Evolutionary conservation across 2,888 invertebrate genomes (phyloP).

Genomic region (Willowsia nigromaculata): DNA sequence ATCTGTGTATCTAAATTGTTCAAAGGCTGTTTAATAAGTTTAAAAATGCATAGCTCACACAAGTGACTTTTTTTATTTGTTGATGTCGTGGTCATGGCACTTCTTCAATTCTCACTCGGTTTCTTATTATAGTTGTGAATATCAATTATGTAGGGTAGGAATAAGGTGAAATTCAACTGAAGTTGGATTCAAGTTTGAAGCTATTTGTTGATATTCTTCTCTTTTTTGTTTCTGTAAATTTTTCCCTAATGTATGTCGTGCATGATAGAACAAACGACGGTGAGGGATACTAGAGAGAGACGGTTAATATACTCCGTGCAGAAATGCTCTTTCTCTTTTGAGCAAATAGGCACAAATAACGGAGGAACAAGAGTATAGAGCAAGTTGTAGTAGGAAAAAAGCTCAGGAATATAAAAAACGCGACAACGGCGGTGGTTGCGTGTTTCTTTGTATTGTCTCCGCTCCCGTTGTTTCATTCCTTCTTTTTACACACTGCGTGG

Average conservation of each 20-base stretch:
- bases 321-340: constrained; percentile 26
- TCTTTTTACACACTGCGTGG: constrained; percentile 72
- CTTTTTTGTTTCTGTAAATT: constrained; percentile 15
- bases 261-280: constrained; percentile 27
- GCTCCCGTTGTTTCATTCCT: constrained; percentile 73
- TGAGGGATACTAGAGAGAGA: constrained; percentile 31
- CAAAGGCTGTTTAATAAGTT: constrained; percentile 8
- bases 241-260: constrained; percentile 32
- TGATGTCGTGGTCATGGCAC: constrained; percentile 24
- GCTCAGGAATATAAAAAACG: background rate
- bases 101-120: constrained; percentile 26
- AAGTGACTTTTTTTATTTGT: constrained; percentile 56
- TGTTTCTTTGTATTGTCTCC: constrained; percentile 75
- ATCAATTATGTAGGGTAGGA: constrained; percentile 59
- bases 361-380: background rate
- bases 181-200: background rate
- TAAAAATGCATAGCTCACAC: constrained; percentile 9
- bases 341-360: constrained; percentile 51
- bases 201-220: constrained; percentile 42
- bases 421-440: constrained; percentile 65
- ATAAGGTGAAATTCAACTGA: constrained; percentile 16
- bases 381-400: background rate
- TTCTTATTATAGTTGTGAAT: constrained; percentile 42
- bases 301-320: constrained; percentile 19
- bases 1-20: constrained; percentile 17